These are phyloP conservation scores for Seriola quinqueradiata DNA, from an alignment of 2,113 vertebrate species.

Conservation along the genomic window DNA sequence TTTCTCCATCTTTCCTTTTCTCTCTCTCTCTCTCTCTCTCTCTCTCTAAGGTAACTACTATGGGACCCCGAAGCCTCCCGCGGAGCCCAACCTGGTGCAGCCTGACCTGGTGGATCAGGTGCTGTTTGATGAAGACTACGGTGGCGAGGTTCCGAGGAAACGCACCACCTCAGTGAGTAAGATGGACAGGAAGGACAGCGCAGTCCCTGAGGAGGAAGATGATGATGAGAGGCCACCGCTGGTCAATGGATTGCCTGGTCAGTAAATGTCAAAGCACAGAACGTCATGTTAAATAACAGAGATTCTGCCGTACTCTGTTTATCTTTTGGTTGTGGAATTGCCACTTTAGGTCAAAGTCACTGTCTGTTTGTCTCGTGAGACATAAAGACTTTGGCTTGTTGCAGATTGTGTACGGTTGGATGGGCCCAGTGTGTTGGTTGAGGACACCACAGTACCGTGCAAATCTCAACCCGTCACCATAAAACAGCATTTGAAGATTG, in stretches of 20 bases:
- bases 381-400: conserved; percentile 15
- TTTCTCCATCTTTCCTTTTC: neutral
- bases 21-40: conserved; percentile 17
- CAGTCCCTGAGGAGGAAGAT: conserved; percentile 78
- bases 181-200: conserved; percentile 82
- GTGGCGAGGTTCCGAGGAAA: conserved; percentile 74
- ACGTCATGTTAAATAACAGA: conserved; percentile 30
- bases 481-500: neutral
- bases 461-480: neutral
- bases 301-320: neutral
- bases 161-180: conserved; percentile 82
- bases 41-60: conserved; percentile 90
- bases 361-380: neutral
- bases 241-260: conserved; percentile 79
- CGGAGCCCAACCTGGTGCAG: conserved; percentile 81
- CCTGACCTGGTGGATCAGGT: conserved; percentile 83
- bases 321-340: conserved; percentile 16
- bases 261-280: conserved; percentile 54
- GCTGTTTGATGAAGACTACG: conserved; percentile 79
- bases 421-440: neutral
- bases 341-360: conserved; percentile 16
- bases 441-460: neutral
- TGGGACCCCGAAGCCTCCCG: conserved; percentile 90
- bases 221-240: conserved; percentile 79
- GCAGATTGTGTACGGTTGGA: conserved; percentile 16